A percentile compares a stretch with the other conserved stretches of the same genome.
Evolutionary conservation across 1,140 invertebrate genomes (phyloP).

Genomic region (Holotrichia oblita): DNA sequence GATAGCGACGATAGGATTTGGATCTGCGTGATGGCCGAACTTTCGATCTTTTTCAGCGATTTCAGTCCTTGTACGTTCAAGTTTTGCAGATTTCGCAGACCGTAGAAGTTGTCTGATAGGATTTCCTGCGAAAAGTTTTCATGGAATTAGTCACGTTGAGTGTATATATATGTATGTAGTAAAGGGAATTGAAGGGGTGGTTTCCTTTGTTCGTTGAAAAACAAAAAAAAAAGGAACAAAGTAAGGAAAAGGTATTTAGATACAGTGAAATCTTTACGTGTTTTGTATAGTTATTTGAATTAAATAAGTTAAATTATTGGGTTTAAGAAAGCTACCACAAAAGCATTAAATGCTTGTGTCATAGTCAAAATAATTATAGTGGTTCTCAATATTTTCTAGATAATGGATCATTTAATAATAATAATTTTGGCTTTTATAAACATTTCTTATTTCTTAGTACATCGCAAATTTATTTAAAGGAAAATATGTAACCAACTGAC

Average conservation of each 20-base stretch:
- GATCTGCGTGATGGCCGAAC: conserved; percentile 70
- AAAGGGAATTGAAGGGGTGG: neutral
- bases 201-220: neutral
- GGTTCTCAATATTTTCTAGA: too few species aligned
- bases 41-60: conserved; percentile 71
- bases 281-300: too few species aligned
- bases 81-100: conserved; percentile 66
- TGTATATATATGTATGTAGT: neutral
- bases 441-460: too few species aligned
- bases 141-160: neutral
- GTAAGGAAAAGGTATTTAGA: too few species aligned
- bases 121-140: conserved; percentile 52
- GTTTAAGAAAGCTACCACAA: too few species aligned
- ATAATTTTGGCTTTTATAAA: too few species aligned
- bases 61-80: conserved; percentile 67
- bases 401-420: too few species aligned
- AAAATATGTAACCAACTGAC: too few species aligned
- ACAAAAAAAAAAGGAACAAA: neutral
- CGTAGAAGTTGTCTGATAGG: conserved; percentile 64
- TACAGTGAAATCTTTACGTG: neutral
- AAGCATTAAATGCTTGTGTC: too few species aligned
- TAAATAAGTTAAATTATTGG: too few species aligned
- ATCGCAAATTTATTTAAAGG: too few species aligned
- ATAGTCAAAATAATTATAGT: too few species aligned
- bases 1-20: conserved; percentile 68